Conservation (phyloP, 1,140 invertebrate species). For the Druon quercuslanigerum region DNA sequence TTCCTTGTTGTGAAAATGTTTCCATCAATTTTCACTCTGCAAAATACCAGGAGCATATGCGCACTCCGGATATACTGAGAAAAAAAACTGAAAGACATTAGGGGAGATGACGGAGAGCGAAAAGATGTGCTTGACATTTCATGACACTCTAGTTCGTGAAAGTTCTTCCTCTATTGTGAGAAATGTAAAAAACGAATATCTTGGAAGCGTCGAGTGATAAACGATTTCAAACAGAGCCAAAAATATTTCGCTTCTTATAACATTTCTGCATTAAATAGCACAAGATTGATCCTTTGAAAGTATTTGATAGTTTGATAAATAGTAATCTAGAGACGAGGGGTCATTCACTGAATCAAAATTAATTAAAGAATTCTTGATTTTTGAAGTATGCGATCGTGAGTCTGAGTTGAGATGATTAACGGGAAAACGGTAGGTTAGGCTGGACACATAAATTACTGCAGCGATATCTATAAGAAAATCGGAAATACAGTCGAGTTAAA, state of each 20-base stretch:
- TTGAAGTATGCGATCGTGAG: too few species aligned
- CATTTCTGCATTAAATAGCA: conserved; percentile 37
- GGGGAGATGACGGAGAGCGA: conserved; percentile 46
- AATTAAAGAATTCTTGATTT: too few species aligned
- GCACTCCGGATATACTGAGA: conserved; percentile 43
- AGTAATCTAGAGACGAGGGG: conserved; percentile 45
- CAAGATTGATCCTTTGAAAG: conserved; percentile 35
- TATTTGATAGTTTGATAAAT: conserved; percentile 57
- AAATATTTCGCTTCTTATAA: background rate
- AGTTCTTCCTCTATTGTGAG: conserved; percentile 11
- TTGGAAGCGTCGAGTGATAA: conserved; percentile 42
- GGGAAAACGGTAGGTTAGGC: too few species aligned
- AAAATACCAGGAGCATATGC: conserved; percentile 46
- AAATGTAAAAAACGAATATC: conserved; percentile 38
- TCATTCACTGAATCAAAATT: too few species aligned
- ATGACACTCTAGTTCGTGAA: conserved; percentile 21
- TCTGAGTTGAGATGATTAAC: too few species aligned
- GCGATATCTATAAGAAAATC: too few species aligned
- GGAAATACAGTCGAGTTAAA: too few species aligned
- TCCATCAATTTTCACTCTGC: conserved; percentile 53
- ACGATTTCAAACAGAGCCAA: conserved; percentile 11
- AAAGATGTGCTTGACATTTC: conserved; percentile 54
- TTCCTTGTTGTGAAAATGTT: conserved; percentile 51
- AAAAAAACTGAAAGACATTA: conserved; percentile 55
- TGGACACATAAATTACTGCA: too few species aligned